These are phyloP conservation scores for Torymus tubicola DNA, from an alignment of 2,888 invertebrate genomes.

Conservation along the genomic window DNA sequence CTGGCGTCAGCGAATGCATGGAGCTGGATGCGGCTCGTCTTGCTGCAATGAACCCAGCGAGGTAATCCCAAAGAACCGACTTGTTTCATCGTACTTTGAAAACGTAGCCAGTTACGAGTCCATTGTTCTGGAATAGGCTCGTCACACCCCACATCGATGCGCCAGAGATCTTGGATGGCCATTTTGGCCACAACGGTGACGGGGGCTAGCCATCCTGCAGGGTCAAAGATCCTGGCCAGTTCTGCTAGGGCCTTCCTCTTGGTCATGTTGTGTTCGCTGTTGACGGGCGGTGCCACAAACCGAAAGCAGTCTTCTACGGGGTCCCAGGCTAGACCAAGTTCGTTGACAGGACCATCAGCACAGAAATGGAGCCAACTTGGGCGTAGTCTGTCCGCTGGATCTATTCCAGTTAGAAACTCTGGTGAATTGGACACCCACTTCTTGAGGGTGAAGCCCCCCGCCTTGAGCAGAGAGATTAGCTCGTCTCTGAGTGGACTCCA, in stretches of 20 bases:
- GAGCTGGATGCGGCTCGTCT: too few relatives aligned
- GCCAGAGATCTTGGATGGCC: too few relatives aligned
- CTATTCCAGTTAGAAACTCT: neutral
- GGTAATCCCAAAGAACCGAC: too few relatives aligned
- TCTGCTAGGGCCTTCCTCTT: neutral
- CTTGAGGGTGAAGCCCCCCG: slow-evolving; percentile 11
- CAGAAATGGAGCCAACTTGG: slow-evolving; percentile 15
- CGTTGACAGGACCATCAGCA: slow-evolving; percentile 10
- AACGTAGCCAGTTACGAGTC: too few relatives aligned
- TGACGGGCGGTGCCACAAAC: neutral
- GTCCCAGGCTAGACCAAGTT: slow-evolving; percentile 28
- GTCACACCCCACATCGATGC: too few relatives aligned
- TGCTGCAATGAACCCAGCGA: too few relatives aligned
- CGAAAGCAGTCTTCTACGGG: neutral
- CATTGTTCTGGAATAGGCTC: too few relatives aligned
- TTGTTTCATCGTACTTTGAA: too few relatives aligned
- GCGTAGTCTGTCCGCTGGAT: neutral
- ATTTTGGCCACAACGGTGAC: too few relatives aligned
- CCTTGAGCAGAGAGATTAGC: neutral
- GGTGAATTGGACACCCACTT: slow-evolving; percentile 27
- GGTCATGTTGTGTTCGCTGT: neutral
- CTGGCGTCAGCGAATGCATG: too few relatives aligned
- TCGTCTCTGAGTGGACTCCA: neutral
- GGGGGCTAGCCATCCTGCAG: too few relatives aligned
- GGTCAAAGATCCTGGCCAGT: neutral